Evolutionary conservation across 2,797 vertebrate species (phyloP).

Genomic region (Lophius americanus): DNA sequence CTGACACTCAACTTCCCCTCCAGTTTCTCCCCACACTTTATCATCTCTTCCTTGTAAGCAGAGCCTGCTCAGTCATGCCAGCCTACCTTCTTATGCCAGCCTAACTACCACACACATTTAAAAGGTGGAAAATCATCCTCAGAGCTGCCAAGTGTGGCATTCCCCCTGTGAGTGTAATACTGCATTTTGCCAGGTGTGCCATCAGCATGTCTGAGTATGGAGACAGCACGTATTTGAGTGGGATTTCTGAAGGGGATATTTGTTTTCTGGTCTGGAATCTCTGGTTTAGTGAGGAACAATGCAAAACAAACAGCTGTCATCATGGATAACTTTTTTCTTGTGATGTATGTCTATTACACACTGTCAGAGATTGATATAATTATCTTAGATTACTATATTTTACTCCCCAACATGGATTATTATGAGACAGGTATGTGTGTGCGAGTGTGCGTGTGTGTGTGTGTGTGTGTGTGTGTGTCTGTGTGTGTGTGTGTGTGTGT

Average conservation of each 20-base stretch:
- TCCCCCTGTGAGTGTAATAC: conserved; percentile 62
- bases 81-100: conserved; percentile 52
- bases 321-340: not conserved
- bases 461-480: conserved; percentile 12
- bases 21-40: conserved; percentile 46
- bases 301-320: conserved; percentile 21
- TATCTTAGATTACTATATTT: conserved; percentile 33
- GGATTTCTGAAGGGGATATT: conserved; percentile 9
- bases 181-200: conserved; percentile 64
- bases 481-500: conserved; percentile 2
- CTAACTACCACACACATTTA: conserved; percentile 61
- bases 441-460: not conserved
- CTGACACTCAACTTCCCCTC: conserved; percentile 18
- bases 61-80: conserved; percentile 81
- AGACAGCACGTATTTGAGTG: conserved; percentile 35
- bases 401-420: not conserved
- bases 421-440: conserved; percentile 2
- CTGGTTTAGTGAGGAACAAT: conserved; percentile 12
- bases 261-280: conserved; percentile 17
- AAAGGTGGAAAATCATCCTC: conserved; percentile 69
- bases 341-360: conserved; percentile 8
- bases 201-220: conserved; percentile 52
- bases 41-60: conserved; percentile 36
- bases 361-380: conserved; percentile 43
- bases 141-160: conserved; percentile 68